phyloP scores from a whole-genome alignment of 2,888 invertebrate species.

The Archips crataeganus region DNA sequence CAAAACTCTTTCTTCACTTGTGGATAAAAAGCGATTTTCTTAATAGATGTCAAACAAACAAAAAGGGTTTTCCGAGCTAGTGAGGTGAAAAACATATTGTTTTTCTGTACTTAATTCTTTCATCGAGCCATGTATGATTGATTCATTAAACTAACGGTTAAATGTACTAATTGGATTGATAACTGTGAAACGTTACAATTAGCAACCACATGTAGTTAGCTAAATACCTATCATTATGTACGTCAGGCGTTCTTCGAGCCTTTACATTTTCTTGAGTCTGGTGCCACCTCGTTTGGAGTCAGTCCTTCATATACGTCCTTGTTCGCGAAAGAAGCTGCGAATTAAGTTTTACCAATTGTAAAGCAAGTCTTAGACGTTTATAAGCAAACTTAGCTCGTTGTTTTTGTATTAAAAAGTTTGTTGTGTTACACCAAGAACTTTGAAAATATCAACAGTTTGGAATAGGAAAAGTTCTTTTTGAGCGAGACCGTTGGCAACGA shows the following conservation, averaged over 20 bases:
- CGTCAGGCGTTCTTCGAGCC: not conserved
- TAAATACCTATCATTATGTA: too few relatives aligned
- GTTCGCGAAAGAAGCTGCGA: not conserved
- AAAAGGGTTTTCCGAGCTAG: too few relatives aligned
- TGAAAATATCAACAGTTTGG: constrained; percentile 43
- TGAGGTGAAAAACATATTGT: too few relatives aligned
- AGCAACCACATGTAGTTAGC: too few relatives aligned
- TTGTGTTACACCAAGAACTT: constrained; percentile 19
- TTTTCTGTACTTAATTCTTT: too few relatives aligned
- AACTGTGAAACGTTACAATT: too few relatives aligned
- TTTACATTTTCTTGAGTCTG: not conserved
- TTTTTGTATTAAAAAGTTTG: constrained; percentile 22
- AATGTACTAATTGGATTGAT: too few relatives aligned
- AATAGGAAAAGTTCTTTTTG: constrained; percentile 64
- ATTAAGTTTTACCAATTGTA: not conserved
- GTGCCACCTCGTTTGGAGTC: not conserved
- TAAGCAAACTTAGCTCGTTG: not conserved
- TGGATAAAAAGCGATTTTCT: too few relatives aligned
- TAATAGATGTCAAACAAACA: too few relatives aligned
- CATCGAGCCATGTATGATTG: too few relatives aligned
- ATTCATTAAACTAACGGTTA: too few relatives aligned
- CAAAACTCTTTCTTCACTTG: too few relatives aligned
- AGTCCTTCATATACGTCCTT: not conserved
- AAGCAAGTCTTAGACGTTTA: not conserved
- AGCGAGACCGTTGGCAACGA: constrained; percentile 66